Conservation (phyloP, 2,888 invertebrate species). For the Dermolepida albohirtum region DNA sequence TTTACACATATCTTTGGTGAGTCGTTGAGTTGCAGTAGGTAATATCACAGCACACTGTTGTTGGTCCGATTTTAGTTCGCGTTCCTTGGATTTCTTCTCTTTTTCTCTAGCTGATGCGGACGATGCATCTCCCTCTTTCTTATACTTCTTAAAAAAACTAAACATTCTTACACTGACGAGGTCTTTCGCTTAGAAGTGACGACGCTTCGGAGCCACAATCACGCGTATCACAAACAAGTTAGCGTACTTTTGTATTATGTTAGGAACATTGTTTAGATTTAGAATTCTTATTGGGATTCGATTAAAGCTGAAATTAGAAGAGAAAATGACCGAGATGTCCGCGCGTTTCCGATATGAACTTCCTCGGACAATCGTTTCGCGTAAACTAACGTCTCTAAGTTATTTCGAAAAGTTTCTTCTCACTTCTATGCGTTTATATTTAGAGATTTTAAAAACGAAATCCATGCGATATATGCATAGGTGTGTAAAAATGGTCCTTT, state of each 20-base stretch:
- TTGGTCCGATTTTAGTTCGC: slow-evolving; percentile 34
- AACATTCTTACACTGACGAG: slow-evolving; percentile 53
- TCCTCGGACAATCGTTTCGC: slow-evolving; percentile 28
- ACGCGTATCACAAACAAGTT: not conserved
- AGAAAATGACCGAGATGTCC: slow-evolving; percentile 11
- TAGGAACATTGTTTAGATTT: not conserved
- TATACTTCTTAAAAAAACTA: slow-evolving; percentile 59
- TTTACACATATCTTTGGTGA: slow-evolving; percentile 57
- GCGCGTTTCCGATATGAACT: not conserved
- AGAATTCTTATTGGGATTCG: not conserved
- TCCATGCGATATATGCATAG: not conserved
- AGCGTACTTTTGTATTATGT: no score
- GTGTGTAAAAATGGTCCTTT: slow-evolving; percentile 12
- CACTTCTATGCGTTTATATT: slow-evolving; percentile 36
- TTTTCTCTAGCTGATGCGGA: slow-evolving; percentile 42
- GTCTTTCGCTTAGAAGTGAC: not conserved
- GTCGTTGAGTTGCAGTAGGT: slow-evolving; percentile 37
- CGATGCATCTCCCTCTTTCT: slow-evolving; percentile 54
- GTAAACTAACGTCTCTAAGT: slow-evolving; percentile 29
- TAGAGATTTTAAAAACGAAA: slow-evolving; percentile 28
- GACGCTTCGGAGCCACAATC: not conserved
- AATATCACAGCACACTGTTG: slow-evolving; percentile 16
- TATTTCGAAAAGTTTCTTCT: slow-evolving; percentile 16
- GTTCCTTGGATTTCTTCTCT: slow-evolving; percentile 48
- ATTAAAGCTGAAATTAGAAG: not conserved